phyloP scores from a whole-genome alignment of 2,797 vertebrate genomes.

The Lagocephalus sceleratus region DNA sequence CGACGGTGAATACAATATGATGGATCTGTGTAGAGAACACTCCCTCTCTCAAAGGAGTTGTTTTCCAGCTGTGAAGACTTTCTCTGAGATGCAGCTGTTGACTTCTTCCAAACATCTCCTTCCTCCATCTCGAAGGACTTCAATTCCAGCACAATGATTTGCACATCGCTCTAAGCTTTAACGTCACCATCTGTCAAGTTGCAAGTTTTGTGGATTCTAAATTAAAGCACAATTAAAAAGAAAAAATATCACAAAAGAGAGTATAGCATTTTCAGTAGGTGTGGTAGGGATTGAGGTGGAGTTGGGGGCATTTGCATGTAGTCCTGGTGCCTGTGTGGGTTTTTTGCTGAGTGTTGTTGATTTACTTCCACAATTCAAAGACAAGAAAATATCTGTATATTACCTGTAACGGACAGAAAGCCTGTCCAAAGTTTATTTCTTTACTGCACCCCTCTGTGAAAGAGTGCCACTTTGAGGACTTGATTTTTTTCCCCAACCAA shows the following conservation, averaged over 20 bases:
- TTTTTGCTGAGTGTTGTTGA: too few species aligned
- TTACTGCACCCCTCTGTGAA: too few species aligned
- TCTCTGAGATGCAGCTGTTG: conserved; percentile 42
- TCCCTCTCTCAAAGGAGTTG: conserved; percentile 27
- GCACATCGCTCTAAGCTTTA: conserved; percentile 29
- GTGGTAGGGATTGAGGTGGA: too few species aligned
- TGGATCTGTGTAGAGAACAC: conserved; percentile 15
- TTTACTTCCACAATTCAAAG: too few species aligned
- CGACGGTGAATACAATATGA: conserved; percentile 18
- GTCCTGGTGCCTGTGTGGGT: too few species aligned
- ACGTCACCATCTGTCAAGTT: conserved; percentile 46
- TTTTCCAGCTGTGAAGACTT: conserved; percentile 20
- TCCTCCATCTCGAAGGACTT: conserved; percentile 32
- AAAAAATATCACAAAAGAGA: conserved; percentile 10
- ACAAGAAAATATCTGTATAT: too few species aligned
- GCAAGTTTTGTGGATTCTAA: conserved; percentile 32
- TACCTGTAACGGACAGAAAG: too few species aligned
- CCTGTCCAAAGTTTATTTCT: too few species aligned
- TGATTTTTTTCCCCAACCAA: too few species aligned
- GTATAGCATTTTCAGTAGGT: neutral
- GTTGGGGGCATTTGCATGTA: too few species aligned
- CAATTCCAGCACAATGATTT: conserved; percentile 36
- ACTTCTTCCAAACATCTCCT: conserved; percentile 23
- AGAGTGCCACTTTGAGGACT: too few species aligned
- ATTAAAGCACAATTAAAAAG: conserved; percentile 19